Evolutionary conservation across 2,113 vertebrate genomes (phyloP), one percentile per base, ranked within the genome.

Genomic region (Stegastes partitus): DNA sequence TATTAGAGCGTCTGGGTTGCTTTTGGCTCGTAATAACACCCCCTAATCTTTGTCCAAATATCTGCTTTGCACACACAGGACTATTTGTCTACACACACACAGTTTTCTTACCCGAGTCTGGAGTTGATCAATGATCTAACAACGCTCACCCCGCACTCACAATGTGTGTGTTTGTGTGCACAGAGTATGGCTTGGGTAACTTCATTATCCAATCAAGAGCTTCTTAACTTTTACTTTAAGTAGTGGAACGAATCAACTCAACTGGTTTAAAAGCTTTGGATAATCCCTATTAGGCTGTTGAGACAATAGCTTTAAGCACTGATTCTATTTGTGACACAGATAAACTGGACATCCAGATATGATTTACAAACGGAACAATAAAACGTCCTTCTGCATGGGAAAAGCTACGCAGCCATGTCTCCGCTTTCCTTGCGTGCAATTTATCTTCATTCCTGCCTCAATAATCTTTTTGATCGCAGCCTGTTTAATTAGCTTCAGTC

Each of bases 31-130:
- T 92, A 88, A 88, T 82, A 93, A 92, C 89, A 80, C 65, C 88
- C 78, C 87, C 84, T 94, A 95, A 95, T 95, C 94, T 92, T 91
- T 94, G 91, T 93, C 92, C 93, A 94, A 94, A 94, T 94, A 94
- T 93, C 94, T 93, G 91, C 91, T 94, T 91, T 81, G 93, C 92
- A 92, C 93, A 94, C 90, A 93, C 85, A 77, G 83, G 84, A 59
- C 83, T 94, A 90, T 94, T 93, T 94, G 92, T 93, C 90, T 87
- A 89, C 74, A 71, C 70, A 28, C 77, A 85, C 76, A 51, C 64
- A 49, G 70, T 81, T 86, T 86, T 89, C 89, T 90, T 87, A 93
- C 86, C 64, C 19, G 59, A 77, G 90, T 84, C 93, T 95, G 92
- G 92, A 93, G 91, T 93, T 93, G 90, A 94, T 94, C 92, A 93